Conservation (phyloP, 2,113 vertebrate genomes). For the Sturnus vulgaris region DNA sequence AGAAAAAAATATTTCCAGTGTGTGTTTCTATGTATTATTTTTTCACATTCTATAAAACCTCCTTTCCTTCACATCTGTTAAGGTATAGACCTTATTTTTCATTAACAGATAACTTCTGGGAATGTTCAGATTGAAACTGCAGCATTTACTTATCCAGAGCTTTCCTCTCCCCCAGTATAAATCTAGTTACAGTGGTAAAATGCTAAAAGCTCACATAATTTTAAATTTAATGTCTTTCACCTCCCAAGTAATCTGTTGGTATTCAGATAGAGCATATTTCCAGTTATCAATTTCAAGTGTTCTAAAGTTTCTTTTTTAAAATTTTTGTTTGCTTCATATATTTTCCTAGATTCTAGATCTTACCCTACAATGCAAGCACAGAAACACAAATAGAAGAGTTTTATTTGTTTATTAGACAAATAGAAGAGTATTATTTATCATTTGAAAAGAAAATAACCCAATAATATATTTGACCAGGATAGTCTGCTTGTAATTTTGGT, state of each 20-base stretch:
- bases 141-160: constrained; percentile 5
- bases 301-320: neutral
- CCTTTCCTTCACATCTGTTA: neutral
- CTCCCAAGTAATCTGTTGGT: neutral
- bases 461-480: neutral
- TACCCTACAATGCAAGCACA: neutral
- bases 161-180: neutral
- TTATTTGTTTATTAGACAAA: neutral
- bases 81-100: constrained; percentile 3
- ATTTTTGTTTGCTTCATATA: neutral
- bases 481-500: neutral
- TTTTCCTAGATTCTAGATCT: neutral
- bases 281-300: neutral
- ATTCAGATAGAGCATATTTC: neutral
- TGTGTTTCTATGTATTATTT: neutral
- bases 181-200: constrained; percentile 1
- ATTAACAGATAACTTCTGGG: constrained; percentile 18
- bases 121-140: constrained; percentile 19
- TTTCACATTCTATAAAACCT: neutral
- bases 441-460: neutral
- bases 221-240: neutral
- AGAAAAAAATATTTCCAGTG: neutral
- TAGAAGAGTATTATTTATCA: neutral
- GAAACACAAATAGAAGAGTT: neutral
- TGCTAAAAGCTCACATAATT: neutral